A percentile compares a stretch with the other conserved stretches of the same genome.
Conservation (phyloP, 2,888 invertebrate species). For the Oscheius onirici region DNA sequence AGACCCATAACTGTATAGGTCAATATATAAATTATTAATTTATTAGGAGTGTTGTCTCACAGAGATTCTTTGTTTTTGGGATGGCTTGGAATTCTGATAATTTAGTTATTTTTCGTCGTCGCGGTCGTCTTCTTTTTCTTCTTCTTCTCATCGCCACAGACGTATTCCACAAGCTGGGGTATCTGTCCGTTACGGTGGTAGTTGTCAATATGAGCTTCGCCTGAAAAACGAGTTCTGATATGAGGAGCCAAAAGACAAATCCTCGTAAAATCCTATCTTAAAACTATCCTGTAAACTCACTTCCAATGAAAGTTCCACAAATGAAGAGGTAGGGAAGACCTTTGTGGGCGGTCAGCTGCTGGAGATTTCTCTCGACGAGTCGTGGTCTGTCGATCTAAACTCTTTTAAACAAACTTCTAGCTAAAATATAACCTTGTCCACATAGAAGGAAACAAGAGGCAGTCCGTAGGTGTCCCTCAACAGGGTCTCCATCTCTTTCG, state of each 20-base stretch:
- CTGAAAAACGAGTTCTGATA: conserved; percentile 38
- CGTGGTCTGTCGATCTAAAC: conserved; percentile 61
- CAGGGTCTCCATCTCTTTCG: conserved; percentile 53
- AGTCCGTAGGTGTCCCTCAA: conserved; percentile 67
- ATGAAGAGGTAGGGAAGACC: conserved; percentile 70
- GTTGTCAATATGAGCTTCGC: conserved; percentile 68
- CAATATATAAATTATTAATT: conserved; percentile 6
- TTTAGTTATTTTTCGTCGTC: conserved; percentile 8
- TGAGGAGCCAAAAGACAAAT: no score
- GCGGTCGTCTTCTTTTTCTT: conserved; percentile 52
- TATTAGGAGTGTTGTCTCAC: conserved; percentile 12
- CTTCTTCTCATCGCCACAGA: conserved; percentile 68
- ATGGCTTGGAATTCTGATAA: background rate
- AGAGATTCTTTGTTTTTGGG: conserved; percentile 15
- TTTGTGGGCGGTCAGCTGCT: conserved; percentile 68
- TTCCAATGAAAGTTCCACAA: conserved; percentile 71
- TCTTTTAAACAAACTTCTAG: no score
- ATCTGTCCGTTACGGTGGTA: conserved; percentile 69
- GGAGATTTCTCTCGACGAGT: conserved; percentile 61
- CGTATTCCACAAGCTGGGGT: conserved; percentile 69
- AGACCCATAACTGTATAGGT: background rate
- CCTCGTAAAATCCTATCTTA: no score
- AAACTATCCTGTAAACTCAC: no score
- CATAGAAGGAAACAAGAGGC: conserved; percentile 69
- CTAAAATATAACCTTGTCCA: conserved; percentile 60